phyloP scores from a whole-genome alignment of 2,113 vertebrate genomes.

The Haemorhous mexicanus region DNA sequence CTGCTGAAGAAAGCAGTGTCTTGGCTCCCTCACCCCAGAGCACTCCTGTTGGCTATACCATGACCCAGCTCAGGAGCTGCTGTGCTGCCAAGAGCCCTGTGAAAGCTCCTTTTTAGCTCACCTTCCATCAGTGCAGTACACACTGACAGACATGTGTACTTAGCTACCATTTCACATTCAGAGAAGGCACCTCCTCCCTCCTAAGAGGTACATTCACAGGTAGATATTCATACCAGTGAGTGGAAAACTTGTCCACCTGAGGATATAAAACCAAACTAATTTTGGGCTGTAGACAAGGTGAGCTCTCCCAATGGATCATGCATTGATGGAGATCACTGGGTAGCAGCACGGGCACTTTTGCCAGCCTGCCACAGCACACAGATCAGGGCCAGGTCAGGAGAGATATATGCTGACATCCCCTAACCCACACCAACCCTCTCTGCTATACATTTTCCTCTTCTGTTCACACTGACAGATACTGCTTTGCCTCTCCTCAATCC shows the following conservation, averaged over 20 bases:
- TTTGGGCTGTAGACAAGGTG: background rate
- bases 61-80: background rate
- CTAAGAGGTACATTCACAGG: background rate
- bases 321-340: background rate
- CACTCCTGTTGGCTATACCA: background rate
- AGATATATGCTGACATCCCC: background rate
- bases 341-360: background rate
- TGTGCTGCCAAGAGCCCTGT: background rate
- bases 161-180: background rate
- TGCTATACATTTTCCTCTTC: background rate
- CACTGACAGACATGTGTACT: rapidly evolving
- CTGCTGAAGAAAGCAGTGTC: background rate
- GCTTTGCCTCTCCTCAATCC: background rate
- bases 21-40: background rate
- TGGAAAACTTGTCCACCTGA: background rate
- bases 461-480: background rate
- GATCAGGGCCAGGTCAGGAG: background rate
- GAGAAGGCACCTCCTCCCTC: background rate
- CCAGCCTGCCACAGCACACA: background rate
- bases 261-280: background rate
- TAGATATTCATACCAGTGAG: background rate
- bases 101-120: background rate
- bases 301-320: background rate
- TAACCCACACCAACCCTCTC: background rate
- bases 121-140: background rate